Percentiles rank a stretch among this genome's conserved stretches.
Evolutionary conservation across 2,113 vertebrate genomes (phyloP).

Genomic region (Eulemur rufifrons): DNA sequence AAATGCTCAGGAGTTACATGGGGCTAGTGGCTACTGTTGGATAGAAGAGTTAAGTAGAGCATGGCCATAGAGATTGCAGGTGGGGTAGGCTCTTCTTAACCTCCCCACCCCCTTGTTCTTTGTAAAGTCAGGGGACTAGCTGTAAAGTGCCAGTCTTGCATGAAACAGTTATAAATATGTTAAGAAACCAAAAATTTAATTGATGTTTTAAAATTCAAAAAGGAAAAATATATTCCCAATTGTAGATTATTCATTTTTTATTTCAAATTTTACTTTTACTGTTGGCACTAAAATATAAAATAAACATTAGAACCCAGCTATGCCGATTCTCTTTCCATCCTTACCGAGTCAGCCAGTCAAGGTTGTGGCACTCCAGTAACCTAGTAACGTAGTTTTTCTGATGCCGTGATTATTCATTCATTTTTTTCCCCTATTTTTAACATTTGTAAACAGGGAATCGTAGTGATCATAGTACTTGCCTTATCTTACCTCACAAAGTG

Average conservation of each 20-base stretch:
- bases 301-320: background rate
- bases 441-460: background rate
- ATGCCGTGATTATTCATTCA: background rate
- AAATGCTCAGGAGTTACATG: background rate
- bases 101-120: background rate
- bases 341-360: background rate
- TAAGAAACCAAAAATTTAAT: background rate
- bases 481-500: background rate
- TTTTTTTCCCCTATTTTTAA: background rate
- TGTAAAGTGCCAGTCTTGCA: background rate
- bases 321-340: background rate
- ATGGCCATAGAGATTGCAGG: background rate
- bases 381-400: background rate
- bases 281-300: background rate
- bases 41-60: background rate
- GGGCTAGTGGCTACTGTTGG: background rate
- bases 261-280: constrained; percentile 21
- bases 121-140: background rate
- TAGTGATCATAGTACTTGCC: background rate
- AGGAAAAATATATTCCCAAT: background rate
- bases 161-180: background rate
- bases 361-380: background rate
- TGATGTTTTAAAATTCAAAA: constrained; percentile 26
- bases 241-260: background rate
- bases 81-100: background rate